phyloP scores from a whole-genome alignment of 2,797 vertebrate species.

The Sylvia borin region DNA sequence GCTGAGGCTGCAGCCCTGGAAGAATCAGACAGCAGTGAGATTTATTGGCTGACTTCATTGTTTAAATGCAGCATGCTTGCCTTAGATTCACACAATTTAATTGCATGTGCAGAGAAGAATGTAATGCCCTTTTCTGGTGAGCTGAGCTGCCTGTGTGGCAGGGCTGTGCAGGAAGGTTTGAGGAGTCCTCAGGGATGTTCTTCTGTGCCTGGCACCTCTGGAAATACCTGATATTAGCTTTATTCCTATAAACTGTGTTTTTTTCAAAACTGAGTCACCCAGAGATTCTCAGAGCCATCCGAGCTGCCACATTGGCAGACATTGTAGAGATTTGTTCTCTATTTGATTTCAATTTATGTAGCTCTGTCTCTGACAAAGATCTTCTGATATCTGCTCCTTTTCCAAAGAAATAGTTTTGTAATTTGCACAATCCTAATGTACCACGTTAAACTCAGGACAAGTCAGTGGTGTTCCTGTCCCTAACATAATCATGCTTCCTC shows the following conservation, averaged over 20 bases:
- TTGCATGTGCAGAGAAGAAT: constrained; percentile 33
- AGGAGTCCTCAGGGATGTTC: background rate
- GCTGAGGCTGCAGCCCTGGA: background rate
- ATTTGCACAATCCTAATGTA: background rate
- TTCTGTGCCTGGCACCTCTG: background rate
- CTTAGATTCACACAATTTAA: background rate
- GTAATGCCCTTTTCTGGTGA: constrained; percentile 44
- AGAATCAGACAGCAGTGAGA: background rate
- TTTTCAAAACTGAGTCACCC: background rate
- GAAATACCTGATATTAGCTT: background rate
- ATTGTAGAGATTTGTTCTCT: background rate
- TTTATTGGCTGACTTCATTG: constrained; percentile 39
- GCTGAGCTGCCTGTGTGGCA: constrained; percentile 2
- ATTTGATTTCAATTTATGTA: background rate
- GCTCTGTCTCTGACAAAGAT: background rate
- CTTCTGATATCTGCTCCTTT: background rate
- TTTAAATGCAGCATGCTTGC: constrained; percentile 17
- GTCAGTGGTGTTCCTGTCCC: background rate
- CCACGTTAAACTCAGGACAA: background rate
- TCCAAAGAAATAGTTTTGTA: background rate
- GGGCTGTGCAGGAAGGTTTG: background rate
- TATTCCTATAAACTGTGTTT: background rate
- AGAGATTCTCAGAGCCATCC: background rate
- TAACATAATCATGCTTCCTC: background rate
- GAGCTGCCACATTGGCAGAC: background rate